These are phyloP conservation scores for Gnathonemus echidnorhynchus DNA, from an alignment of 2,113 vertebrate species.

Conservation along the genomic window DNA sequence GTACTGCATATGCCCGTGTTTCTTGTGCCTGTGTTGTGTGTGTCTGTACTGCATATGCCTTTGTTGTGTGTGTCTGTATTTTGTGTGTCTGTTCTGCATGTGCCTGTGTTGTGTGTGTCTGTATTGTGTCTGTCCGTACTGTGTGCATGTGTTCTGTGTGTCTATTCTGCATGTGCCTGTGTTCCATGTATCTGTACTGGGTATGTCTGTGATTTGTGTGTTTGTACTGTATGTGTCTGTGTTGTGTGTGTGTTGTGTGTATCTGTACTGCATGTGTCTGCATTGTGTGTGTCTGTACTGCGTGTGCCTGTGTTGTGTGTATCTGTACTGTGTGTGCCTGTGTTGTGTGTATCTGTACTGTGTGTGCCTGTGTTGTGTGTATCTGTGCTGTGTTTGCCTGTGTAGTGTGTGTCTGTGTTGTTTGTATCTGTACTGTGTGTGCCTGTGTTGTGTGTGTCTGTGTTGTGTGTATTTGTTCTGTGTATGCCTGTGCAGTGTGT, in stretches of 20 bases:
- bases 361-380: too few relatives aligned
- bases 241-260: too few relatives aligned
- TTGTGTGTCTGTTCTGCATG: background rate
- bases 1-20: background rate
- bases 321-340: background rate
- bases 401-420: background rate
- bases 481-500: too few relatives aligned
- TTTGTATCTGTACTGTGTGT: too few relatives aligned
- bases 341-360: background rate
- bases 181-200: background rate
- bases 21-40: background rate
- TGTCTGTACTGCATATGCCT: background rate
- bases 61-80: background rate
- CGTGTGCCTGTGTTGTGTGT: too few relatives aligned
- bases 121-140: background rate
- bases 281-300: too few relatives aligned
- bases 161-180: background rate
- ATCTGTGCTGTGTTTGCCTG: background rate
- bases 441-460: background rate
- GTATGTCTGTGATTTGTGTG: background rate
- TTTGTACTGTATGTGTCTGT: background rate
- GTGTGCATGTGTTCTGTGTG: background rate
- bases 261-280: too few relatives aligned
- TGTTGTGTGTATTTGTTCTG: background rate
- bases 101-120: background rate